Conservation (phyloP, 1,140 invertebrate species). For the Nephila pilipes region DNA sequence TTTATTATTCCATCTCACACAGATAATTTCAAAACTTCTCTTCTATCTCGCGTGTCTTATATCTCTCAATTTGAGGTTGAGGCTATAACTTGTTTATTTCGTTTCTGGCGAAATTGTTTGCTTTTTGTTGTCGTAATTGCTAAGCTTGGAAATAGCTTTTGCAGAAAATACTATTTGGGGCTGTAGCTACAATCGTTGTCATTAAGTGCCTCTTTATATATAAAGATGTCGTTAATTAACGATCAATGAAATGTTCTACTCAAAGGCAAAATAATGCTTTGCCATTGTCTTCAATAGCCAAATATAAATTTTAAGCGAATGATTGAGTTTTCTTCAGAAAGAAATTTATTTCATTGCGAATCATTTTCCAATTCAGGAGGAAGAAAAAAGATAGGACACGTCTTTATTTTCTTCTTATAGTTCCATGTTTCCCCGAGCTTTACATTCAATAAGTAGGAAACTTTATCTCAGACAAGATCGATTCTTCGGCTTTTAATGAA, state of each 20-base stretch:
- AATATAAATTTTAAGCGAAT: neutral
- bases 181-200: no score
- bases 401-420: neutral
- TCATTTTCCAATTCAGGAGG: neutral
- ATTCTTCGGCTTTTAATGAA: constrained; percentile 14
- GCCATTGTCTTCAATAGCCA: neutral
- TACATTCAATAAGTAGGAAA: neutral
- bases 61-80: no score
- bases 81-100: no score
- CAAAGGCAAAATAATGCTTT: neutral
- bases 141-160: no score
- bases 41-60: no score
- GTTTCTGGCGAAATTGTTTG: no score
- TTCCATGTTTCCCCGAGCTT: neutral
- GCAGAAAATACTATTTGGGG: no score
- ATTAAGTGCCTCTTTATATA: no score
- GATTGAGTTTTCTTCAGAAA: neutral
- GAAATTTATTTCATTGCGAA: neutral
- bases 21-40: no score
- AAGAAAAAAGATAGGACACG: neutral
- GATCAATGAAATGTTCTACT: neutral
- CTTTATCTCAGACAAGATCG: neutral
- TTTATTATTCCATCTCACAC: no score
- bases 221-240: neutral
- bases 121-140: no score